Percentiles rank a stretch among this genome's conserved stretches.
phyloP scores from a whole-genome alignment of 2,113 vertebrate genomes.

The Archilochus colubris region DNA sequence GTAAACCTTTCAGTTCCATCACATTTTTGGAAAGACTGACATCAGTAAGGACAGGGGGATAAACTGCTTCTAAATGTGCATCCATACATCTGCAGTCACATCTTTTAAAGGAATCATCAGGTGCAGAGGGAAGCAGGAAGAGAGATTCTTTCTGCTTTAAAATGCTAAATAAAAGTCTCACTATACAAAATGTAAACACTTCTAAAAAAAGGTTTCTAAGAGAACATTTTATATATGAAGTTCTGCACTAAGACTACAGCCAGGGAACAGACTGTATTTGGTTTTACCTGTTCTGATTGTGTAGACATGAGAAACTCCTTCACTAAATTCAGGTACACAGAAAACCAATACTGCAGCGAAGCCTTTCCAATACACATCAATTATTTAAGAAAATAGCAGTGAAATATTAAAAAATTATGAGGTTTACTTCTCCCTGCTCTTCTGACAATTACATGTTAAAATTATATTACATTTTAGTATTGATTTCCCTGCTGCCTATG shows the following conservation, averaged over 20 bases:
- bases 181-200: accelerated
- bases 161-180: background rate
- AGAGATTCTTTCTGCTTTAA: background rate
- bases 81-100: accelerated
- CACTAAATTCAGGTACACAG: background rate
- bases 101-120: background rate
- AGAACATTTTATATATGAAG: background rate
- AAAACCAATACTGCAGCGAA: background rate
- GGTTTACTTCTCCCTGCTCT: background rate
- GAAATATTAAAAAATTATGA: background rate
- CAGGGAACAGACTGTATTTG: accelerated
- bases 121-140: background rate
- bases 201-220: background rate
- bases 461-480: background rate
- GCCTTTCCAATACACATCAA: background rate
- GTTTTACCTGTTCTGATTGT: background rate
- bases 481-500: background rate
- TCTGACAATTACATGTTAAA: background rate
- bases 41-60: accelerated
- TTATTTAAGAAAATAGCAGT: background rate
- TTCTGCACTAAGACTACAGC: background rate
- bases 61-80: accelerated
- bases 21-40: accelerated
- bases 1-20: background rate
- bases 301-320: background rate